Conservation (phyloP, 2,113 vertebrate genomes). For the Patagioenas fasciata region DNA sequence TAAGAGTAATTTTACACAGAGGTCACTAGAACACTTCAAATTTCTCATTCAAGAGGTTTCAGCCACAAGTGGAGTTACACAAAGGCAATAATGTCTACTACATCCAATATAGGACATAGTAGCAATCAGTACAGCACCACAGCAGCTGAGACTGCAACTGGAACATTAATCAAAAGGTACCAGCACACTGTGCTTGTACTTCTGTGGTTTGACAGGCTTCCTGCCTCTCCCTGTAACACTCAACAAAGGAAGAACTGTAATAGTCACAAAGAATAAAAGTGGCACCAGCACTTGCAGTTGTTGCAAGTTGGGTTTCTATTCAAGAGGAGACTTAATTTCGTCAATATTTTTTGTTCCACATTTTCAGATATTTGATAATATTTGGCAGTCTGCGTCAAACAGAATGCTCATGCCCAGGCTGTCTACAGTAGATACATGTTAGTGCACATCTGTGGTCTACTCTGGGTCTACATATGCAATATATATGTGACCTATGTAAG, state of each 20-base stretch:
- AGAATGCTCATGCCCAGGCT: background rate
- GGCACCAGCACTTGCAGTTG: background rate
- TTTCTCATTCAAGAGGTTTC: background rate
- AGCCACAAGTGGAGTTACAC: background rate
- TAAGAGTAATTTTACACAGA: background rate
- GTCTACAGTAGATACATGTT: background rate
- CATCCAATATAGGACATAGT: background rate
- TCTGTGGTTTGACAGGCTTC: constrained; percentile 18
- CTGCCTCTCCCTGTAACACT: background rate
- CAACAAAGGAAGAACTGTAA: background rate
- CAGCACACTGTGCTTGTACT: background rate
- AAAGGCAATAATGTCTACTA: background rate
- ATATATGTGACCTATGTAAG: background rate
- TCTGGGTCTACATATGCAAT: background rate
- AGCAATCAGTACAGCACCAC: background rate
- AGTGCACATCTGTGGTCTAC: background rate
- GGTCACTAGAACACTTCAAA: background rate
- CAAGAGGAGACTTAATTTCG: background rate
- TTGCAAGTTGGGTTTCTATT: background rate
- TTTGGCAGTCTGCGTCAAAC: background rate
- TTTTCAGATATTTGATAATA: background rate
- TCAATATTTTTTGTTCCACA: background rate
- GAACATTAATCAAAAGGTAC: background rate
- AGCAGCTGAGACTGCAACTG: background rate
- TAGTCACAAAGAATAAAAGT: background rate